A percentile compares a stretch with the other conserved stretches of the same genome.
These are phyloP conservation scores for Vireo altiloquus DNA, from an alignment of 2,113 vertebrate species.

Conservation along the genomic window DNA sequence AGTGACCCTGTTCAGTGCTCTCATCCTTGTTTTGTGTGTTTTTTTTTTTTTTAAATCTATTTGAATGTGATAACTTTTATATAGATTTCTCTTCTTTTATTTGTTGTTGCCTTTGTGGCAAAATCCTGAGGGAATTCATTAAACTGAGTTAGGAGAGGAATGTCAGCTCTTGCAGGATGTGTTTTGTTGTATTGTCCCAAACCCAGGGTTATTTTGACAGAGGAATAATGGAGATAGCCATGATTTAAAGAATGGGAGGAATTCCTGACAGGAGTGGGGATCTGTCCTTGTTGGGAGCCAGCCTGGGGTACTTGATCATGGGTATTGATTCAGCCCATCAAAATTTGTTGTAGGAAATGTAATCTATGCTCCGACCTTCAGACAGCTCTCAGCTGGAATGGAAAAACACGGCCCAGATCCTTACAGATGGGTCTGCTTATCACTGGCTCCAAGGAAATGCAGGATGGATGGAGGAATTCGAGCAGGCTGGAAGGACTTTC, in stretches of 20 bases:
- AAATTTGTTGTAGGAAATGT: background rate
- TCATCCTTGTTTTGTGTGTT: accelerated
- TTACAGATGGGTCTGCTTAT: background rate
- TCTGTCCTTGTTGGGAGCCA: conserved; percentile 26
- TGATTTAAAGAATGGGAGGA: conserved; percentile 12
- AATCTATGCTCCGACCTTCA: conserved; percentile 37
- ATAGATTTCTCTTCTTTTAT: background rate
- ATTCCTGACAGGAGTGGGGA: conserved; percentile 20
- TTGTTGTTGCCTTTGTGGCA: background rate
- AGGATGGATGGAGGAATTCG: background rate
- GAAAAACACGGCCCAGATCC: background rate
- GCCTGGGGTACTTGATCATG: background rate
- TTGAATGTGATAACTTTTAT: background rate
- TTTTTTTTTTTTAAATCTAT: background rate
- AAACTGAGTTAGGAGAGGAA: background rate
- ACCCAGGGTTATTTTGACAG: conserved; percentile 3
- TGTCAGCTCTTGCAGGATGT: background rate
- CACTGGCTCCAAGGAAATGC: background rate
- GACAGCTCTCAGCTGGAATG: conserved; percentile 15
- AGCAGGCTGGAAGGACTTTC: background rate
- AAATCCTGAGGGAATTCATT: background rate
- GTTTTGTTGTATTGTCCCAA: background rate
- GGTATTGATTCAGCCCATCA: conserved; percentile 37
- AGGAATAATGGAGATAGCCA: background rate
- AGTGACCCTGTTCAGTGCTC: too few relatives aligned